Percentiles rank a stretch among this genome's conserved stretches.
Conservation (phyloP, 2,113 vertebrate species). For the Petaurus breviceps region DNA sequence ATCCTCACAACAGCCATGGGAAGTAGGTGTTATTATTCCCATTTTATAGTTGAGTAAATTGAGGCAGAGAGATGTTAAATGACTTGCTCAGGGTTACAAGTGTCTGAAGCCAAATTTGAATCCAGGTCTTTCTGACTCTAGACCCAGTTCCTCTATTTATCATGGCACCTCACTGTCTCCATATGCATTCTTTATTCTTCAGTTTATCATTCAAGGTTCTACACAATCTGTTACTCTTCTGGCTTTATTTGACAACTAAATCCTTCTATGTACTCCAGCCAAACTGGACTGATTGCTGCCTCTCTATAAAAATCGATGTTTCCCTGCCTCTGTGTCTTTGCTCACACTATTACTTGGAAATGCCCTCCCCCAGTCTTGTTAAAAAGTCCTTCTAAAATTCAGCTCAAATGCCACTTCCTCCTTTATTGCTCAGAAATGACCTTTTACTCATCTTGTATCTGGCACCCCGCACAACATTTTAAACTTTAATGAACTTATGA, state of each 20-base stretch:
- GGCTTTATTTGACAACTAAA: not conserved
- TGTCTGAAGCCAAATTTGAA: not conserved
- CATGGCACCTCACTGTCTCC: not conserved
- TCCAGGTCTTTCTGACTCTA: not conserved
- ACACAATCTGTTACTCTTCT: not conserved
- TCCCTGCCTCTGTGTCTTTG: not conserved
- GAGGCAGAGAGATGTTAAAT: not conserved
- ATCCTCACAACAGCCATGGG: not conserved
- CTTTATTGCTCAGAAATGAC: not conserved
- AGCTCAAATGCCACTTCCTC: not conserved
- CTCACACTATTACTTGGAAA: not conserved
- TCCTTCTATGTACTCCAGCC: not conserved
- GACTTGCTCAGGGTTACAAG: not conserved
- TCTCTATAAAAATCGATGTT: not conserved
- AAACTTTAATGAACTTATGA: not conserved
- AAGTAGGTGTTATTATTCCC: not conserved
- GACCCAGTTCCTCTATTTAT: not conserved
- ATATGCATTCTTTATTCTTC: not conserved
- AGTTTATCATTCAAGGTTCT: not conserved
- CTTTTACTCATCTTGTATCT: not conserved
- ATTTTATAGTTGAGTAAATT: not conserved
- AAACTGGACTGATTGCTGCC: not conserved
- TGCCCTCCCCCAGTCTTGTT: not conserved
- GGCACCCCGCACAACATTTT: not conserved
- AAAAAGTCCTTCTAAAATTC: not conserved